Conservation (phyloP, 2,888 invertebrate genomes). For the Caradrina kadenii region DNA sequence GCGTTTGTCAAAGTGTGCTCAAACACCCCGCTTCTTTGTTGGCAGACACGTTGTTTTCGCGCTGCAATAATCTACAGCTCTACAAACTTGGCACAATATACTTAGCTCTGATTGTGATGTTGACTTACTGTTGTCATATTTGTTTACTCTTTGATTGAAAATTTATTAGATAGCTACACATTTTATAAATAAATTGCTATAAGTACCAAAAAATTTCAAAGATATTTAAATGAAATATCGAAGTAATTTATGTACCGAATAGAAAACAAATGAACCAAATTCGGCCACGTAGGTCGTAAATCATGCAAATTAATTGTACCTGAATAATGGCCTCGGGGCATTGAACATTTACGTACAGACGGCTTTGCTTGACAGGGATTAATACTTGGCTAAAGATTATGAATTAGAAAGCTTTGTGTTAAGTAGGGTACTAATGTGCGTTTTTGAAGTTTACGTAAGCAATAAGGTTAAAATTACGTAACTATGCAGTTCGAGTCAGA, state of each 20-base stretch:
- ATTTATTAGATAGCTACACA: not conserved
- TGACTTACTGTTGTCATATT: constrained; percentile 59
- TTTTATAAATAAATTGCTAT: not conserved
- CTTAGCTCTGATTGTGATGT: constrained; percentile 61
- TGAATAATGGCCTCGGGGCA: constrained; percentile 40
- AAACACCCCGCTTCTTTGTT: constrained; percentile 79
- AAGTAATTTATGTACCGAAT: not conserved
- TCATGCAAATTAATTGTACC: constrained; percentile 57
- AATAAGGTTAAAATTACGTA: not conserved
- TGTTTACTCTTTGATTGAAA: constrained; percentile 32
- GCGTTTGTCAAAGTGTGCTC: constrained; percentile 72
- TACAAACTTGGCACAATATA: constrained; percentile 74
- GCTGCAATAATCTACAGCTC: constrained; percentile 72
- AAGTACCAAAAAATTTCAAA: not conserved
- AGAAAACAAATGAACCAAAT: constrained; percentile 42
- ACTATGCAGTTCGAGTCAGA: constrained; percentile 2
- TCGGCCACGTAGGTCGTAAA: constrained; percentile 49
- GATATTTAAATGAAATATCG: not conserved
- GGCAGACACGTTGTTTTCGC: constrained; percentile 70
- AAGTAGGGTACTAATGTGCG: not conserved
- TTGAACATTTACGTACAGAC: constrained; percentile 33
- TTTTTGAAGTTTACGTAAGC: not conserved
- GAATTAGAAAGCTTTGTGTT: constrained; percentile 27
- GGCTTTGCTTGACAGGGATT: constrained; percentile 44
- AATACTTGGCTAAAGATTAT: constrained; percentile 31